phyloP scores from a whole-genome alignment of 2,888 invertebrate species.

The Teleiodes luculella region DNA sequence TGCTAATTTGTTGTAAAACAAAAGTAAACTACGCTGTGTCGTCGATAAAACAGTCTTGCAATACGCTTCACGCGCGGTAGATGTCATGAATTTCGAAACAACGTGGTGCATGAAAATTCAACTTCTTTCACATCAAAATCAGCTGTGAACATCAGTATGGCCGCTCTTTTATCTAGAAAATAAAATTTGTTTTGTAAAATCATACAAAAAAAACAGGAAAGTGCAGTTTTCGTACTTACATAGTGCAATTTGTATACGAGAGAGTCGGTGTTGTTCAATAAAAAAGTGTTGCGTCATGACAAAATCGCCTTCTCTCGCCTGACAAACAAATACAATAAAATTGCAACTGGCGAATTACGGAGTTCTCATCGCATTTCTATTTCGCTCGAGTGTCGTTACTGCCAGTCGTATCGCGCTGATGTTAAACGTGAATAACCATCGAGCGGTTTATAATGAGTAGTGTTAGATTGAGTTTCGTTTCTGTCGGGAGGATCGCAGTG shows the following conservation, averaged over 20 bases:
- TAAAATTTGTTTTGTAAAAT: constrained; percentile 65
- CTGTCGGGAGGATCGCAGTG: constrained; percentile 69
- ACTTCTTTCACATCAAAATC: constrained; percentile 76
- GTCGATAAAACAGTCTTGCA: constrained; percentile 45
- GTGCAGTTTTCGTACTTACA: constrained; percentile 68
- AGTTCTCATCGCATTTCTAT: constrained; percentile 48
- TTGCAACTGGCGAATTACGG: constrained; percentile 53
- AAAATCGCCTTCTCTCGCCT: constrained; percentile 68
- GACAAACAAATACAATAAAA: constrained; percentile 77
- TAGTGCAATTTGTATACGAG: constrained; percentile 49
- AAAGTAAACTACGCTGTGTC: constrained; percentile 1
- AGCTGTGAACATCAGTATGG: constrained; percentile 79
- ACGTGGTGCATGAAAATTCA: constrained; percentile 66
- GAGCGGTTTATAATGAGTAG: constrained; percentile 66
- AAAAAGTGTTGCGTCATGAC: constrained; percentile 78
- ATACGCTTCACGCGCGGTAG: constrained; percentile 32
- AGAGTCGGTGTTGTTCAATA: constrained; percentile 64
- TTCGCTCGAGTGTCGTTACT: constrained; percentile 45
- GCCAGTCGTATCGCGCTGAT: constrained; percentile 57
- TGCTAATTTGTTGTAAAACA: background rate
- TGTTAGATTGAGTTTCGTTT: constrained; percentile 71
- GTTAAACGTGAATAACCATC: constrained; percentile 53
- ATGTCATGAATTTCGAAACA: constrained; percentile 59
- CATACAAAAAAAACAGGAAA: constrained; percentile 62
- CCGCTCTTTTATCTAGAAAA: constrained; percentile 67